Base-by-base conservation (phyloP, 2,888 invertebrate genomes). In the Agrilus mali region DNA sequence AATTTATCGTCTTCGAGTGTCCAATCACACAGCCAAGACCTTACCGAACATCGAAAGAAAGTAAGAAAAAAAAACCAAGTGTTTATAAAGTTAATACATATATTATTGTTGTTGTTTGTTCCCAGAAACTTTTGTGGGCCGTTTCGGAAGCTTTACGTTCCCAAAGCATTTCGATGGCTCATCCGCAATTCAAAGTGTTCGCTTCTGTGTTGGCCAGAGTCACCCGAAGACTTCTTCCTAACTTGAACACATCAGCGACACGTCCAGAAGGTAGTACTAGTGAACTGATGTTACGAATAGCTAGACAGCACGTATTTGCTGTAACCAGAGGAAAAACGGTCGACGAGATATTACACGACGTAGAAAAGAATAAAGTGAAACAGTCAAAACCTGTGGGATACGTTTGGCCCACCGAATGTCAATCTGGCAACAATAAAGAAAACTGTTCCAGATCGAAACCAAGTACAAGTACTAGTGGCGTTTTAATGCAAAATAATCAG, bases 81-180 rank as follows among this genome's bases (percentile, higher is more conserved):
- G n/a, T n/a, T n/a, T n/a, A n/a, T n/a, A n/a, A n/a, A n/a, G n/a
- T n/a, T n/a, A n/a, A n/a, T n/a, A n/a, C n/a, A n/a, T n/a, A n/a
- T n/a, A n/a, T n/a, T n/a, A n/a, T n/a, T n/a, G n/a, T n/a, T n/a
- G n/a, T n/a, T n/a, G n/a, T n/a, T 42, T 44, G 15, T 32, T 48
- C 4, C 37, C 60, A 82, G 84, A 87, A 87, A 73, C 68, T 87
- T 20, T 66, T 86, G 14, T 86, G 86, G 86, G 86, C 86, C 0
- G 84, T 86, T 4, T 80, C 85, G 3, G 81, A 84, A 56, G 82
- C 86, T 0, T 66, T 87, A 14, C 75, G 83, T 36, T 70, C 72
- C 20, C 80, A 80, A 60, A 83, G 84, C 34, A 78, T 86, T 57
- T 75, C 75, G 0, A 73, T 78, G 68, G 72, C 70, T 1, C 82